Conservation (phyloP, 2,888 invertebrate genomes). For the Villa cingulata region DNA sequence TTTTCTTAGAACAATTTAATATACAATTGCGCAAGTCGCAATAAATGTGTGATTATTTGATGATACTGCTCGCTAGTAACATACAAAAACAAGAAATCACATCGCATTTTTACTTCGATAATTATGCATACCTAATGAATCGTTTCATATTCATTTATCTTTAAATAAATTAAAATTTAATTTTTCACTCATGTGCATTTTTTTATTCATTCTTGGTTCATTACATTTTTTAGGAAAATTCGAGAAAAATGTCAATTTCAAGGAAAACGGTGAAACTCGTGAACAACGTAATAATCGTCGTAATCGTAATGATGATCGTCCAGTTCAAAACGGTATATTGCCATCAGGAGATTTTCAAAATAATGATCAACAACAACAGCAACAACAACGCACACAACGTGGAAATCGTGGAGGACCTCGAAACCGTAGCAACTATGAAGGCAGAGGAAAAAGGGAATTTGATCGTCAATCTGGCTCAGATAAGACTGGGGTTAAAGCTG, state of each 20-base stretch:
- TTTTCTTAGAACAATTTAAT: background rate
- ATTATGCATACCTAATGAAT: no score
- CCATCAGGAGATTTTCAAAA: background rate
- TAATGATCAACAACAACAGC: slow-evolving; percentile 22
- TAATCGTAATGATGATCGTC: slow-evolving; percentile 41
- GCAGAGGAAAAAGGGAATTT: slow-evolving; percentile 72
- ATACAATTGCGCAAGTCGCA: background rate
- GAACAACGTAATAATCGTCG: slow-evolving; percentile 60
- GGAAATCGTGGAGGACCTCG: slow-evolving; percentile 24
- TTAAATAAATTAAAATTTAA: no score
- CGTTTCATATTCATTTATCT: no score
- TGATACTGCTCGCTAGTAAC: no score
- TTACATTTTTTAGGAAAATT: slow-evolving; percentile 1
- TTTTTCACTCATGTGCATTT: background rate
- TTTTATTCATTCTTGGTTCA: background rate
- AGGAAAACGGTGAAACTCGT: slow-evolving; percentile 41
- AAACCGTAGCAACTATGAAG: slow-evolving; percentile 33
- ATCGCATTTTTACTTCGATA: no score
- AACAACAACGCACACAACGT: slow-evolving; percentile 19
- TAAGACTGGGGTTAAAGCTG: slow-evolving; percentile 85
- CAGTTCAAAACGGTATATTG: background rate
- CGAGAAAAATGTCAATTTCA: slow-evolving; percentile 10
- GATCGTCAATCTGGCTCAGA: slow-evolving; percentile 92
- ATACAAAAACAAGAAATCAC: background rate
- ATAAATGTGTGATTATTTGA: no score